Evolutionary conservation across 2,888 invertebrate genomes (phyloP), one percentile per base, ranked within the genome.

Genomic region (Ephialtes manifestator): DNA sequence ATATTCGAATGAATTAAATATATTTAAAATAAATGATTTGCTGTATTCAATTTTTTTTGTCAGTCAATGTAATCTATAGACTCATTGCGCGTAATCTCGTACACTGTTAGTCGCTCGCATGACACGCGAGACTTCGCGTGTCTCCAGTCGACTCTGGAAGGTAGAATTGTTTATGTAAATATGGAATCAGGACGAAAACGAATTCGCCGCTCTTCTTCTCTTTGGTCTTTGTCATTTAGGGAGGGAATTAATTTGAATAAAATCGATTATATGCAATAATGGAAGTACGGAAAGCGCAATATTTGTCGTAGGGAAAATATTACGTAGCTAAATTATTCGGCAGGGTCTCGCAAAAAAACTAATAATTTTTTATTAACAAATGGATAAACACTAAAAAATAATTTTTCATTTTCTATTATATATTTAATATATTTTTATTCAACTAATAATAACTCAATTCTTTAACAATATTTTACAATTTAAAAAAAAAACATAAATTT

Each of bases 141-240:
- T 39, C 28, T 39, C 65, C 15, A 10, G 8, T 20, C 7, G 39
- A 39, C 63, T 35, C 10, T n/a, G 18, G n/a, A 39, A 43, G 20
- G 20, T 43, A n/a, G 65, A 65, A 65, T 65, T 43, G 65, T 65
- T 65, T 65, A 65, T 65, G 65, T 39, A 65, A 65, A 65, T 65
- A 39, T 11, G 11, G 10, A 65, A 18, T 39, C 39, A 39, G 7
- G 43, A 39, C 10, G 20, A 43, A 65, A 65, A 65, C 7, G 46
- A 46, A 46, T 15, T 15, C 13, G 4, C 15, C 3, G 15, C 58
- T 7, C 60, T 11, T 31, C 60, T 28, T 13, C n/a, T n/a, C 28
- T 18, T 63, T 39, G 35, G 7, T 31, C 15, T 15, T 60, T 15
- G 15, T 39, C 18, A 39, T 65, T 20, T 1, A 24, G 24, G 10